A percentile compares a stretch with the other conserved stretches of the same genome.
Conservation (phyloP, 2,888 invertebrate species). For the Archaeoteleia sp. region DNA sequence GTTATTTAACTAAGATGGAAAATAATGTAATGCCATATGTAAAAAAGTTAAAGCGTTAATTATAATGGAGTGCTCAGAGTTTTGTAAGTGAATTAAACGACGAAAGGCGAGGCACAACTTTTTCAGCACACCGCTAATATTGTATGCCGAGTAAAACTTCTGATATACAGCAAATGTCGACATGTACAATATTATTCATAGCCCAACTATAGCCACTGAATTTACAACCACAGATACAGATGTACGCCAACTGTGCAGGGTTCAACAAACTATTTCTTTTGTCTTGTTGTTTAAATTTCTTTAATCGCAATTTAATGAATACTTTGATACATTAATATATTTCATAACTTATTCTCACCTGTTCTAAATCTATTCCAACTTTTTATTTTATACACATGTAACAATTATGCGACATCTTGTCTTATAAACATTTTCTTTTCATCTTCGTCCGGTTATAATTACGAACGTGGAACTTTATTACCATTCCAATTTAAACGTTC, state of each 20-base stretch:
- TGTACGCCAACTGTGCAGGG: conserved; percentile 37
- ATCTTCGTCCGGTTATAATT: too few relatives aligned
- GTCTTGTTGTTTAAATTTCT: too few relatives aligned
- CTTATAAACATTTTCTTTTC: too few relatives aligned
- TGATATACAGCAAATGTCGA: conserved; percentile 37
- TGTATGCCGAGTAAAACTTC: conserved; percentile 20
- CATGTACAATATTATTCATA: conserved; percentile 41
- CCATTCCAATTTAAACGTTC: too few relatives aligned
- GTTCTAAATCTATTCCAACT: too few relatives aligned
- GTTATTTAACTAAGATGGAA: too few relatives aligned
- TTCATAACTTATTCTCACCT: too few relatives aligned
- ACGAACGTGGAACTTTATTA: too few relatives aligned
- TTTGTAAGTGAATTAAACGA: conserved; percentile 43
- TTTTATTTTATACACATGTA: too few relatives aligned
- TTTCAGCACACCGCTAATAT: conserved; percentile 14
- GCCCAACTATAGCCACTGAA: conserved; percentile 28
- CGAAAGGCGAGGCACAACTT: conserved; percentile 33
- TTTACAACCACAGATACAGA: conserved; percentile 26
- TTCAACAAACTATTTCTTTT: conserved; percentile 39
- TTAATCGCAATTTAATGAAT: too few relatives aligned
- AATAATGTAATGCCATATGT: conserved; percentile 1
- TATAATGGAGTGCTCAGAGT: conserved; percentile 38
- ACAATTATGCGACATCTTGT: too few relatives aligned
- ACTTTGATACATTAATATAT: too few relatives aligned
- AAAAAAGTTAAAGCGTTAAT: conserved; percentile 22